phyloP scores from a whole-genome alignment of 2,888 invertebrate genomes.

The Nomada ferruginata region DNA sequence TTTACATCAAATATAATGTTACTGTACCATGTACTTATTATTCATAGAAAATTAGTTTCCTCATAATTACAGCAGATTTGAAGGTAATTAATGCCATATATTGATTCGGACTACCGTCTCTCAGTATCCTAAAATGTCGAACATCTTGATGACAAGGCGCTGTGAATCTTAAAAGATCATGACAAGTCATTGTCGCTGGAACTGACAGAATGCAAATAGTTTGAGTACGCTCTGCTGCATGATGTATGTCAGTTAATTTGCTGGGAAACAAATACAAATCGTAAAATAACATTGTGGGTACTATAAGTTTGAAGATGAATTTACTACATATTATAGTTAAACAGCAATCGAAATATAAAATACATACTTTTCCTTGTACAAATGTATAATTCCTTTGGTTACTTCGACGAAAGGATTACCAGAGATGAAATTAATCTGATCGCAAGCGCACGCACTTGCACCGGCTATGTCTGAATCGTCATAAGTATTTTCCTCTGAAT shows the following conservation, averaged over 20 bases:
- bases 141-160: slow-evolving; percentile 96
- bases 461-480: slow-evolving; percentile 73
- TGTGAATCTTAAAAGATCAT: slow-evolving; percentile 96
- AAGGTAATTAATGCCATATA: slow-evolving; percentile 98
- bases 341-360: neutral
- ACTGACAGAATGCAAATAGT: slow-evolving; percentile 95
- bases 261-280: slow-evolving; percentile 84
- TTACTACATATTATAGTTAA: slow-evolving; percentile 11
- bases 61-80: slow-evolving; percentile 75
- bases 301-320: neutral
- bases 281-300: neutral
- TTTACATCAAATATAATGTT: slow-evolving; percentile 10
- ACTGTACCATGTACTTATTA: slow-evolving; percentile 12
- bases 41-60: slow-evolving; percentile 10
- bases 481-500: slow-evolving; percentile 76
- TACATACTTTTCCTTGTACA: slow-evolving; percentile 97
- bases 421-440: slow-evolving; percentile 89
- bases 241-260: slow-evolving; percentile 89
- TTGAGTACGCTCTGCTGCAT: slow-evolving; percentile 89
- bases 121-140: slow-evolving; percentile 95
- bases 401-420: slow-evolving; percentile 99
- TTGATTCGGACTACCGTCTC: slow-evolving; percentile 96
- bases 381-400: slow-evolving; percentile 97
- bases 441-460: slow-evolving; percentile 74
- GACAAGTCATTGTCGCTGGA: slow-evolving; percentile 95